phyloP scores from a whole-genome alignment of 2,113 vertebrate genomes.

The Aspidoscelis tigris region DNA sequence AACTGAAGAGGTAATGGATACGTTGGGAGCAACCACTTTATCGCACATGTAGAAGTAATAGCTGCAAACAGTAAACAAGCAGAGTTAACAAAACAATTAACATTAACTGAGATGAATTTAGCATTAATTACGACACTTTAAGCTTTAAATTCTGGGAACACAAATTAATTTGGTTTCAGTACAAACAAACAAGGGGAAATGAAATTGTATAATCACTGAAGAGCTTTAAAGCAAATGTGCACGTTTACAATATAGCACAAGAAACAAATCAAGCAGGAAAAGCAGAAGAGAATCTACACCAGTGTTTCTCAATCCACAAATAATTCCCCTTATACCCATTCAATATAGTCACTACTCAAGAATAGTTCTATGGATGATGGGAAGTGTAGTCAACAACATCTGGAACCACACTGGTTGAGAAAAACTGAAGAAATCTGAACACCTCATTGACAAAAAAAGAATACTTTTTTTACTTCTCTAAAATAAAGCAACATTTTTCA shows the following conservation, averaged over 20 bases:
- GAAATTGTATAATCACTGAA: neutral
- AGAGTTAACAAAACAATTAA: conserved; percentile 45
- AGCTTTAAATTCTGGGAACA: neutral
- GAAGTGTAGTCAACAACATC: too few relatives aligned
- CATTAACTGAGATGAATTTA: conserved; percentile 10
- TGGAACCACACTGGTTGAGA: too few relatives aligned
- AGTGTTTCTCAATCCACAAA: too few relatives aligned
- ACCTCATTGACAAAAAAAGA: conserved; percentile 11
- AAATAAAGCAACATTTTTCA: neutral
- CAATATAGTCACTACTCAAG: too few relatives aligned
- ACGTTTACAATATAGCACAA: conserved; percentile 20
- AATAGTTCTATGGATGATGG: too few relatives aligned
- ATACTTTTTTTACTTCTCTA: neutral
- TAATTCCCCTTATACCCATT: too few relatives aligned
- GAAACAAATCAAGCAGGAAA: neutral
- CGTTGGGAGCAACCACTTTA: conserved; percentile 96
- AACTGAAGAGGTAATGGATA: conserved; percentile 82
- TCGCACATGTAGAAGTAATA: conserved; percentile 97
- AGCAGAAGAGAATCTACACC: neutral
- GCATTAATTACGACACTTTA: neutral
- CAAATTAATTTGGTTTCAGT: neutral
- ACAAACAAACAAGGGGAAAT: conserved; percentile 1
- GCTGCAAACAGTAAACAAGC: conserved; percentile 74
- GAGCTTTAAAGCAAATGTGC: neutral
- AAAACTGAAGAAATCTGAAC: conserved; percentile 28